Conservation (phyloP, 2,888 invertebrate species). For the Trachelus tabidus region DNA sequence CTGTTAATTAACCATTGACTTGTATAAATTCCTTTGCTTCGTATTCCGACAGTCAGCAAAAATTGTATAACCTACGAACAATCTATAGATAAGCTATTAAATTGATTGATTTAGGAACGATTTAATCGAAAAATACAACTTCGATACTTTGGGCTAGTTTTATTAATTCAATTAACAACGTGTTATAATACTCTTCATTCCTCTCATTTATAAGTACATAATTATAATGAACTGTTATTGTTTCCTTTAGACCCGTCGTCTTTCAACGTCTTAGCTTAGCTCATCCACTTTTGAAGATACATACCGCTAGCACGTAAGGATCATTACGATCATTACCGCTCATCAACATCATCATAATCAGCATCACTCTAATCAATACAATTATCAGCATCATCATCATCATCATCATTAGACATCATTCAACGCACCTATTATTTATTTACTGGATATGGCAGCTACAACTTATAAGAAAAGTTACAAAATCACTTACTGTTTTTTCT, state of each 20-base stretch:
- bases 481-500: constrained; percentile 57
- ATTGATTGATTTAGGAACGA: constrained; percentile 15
- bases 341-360: constrained; percentile 22
- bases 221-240: constrained; percentile 57
- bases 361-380: constrained; percentile 22
- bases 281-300: constrained; percentile 53
- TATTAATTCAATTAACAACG: constrained; percentile 67
- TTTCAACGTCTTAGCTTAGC: constrained; percentile 53
- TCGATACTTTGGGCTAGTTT: constrained; percentile 63
- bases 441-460: constrained; percentile 63
- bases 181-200: constrained; percentile 66
- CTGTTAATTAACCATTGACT: not conserved
- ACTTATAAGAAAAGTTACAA: constrained; percentile 64
- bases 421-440: constrained; percentile 50
- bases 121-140: constrained; percentile 17
- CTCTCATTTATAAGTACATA: constrained; percentile 64
- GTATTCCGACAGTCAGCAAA: not conserved
- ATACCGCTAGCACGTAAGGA: constrained; percentile 50
- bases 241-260: constrained; percentile 64
- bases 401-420: constrained; percentile 44
- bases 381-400: constrained; percentile 23
- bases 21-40: not conserved
- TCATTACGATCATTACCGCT: constrained; percentile 31
- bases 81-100: not conserved
- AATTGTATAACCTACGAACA: not conserved